Base-by-base conservation (phyloP, 2,797 vertebrate genomes). In the Synaphobranchus kaupii region DNA sequence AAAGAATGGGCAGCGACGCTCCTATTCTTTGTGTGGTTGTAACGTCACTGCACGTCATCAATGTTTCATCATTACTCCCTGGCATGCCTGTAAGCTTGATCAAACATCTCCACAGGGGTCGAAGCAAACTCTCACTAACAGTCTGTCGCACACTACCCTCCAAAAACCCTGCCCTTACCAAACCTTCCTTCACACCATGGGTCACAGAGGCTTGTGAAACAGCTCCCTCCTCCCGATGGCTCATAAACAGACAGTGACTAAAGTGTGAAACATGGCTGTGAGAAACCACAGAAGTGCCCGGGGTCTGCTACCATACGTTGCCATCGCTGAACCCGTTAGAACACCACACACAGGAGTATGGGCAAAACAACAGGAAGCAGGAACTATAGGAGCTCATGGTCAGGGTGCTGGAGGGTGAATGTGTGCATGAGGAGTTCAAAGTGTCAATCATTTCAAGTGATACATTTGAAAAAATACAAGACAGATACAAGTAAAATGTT, bases 211-310 rank as follows among this genome's bases (percentile, higher is more conserved):
- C 68, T 56, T 80, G 71, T 80, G 25, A 78, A 86, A 39, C 48
- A 58, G 85, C n/a, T 58, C 31, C 68, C 66, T 71, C 83, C 48
- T 34, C 48, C 48, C 39, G 50, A 5, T 22, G 39, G 50, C 68
- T 28, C 52, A n/a, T 58, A 84, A 68, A 48, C 52, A 84, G 44
- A 63, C 44, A 85, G 25, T 81, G 28, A 81, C 34, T 81, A 31
- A 52, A 58, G 84, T 76, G 66, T 48, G 22, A 85, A 84, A 52
- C 86, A 50, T 25, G 31, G 39, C 86, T 83, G 58, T 68, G 86
- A 76, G 83, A 84, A 87, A 84, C 87, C 82, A 28, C 63, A 68
- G 83, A 22, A 76, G 54, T 60, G 83, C 15, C 56, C 10, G 52
- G 31, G 31, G 56, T 20, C 58, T 60, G 58, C 84, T 85, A 7